Conservation (phyloP, 2,888 invertebrate species). For the Malacosoma neustria region DNA sequence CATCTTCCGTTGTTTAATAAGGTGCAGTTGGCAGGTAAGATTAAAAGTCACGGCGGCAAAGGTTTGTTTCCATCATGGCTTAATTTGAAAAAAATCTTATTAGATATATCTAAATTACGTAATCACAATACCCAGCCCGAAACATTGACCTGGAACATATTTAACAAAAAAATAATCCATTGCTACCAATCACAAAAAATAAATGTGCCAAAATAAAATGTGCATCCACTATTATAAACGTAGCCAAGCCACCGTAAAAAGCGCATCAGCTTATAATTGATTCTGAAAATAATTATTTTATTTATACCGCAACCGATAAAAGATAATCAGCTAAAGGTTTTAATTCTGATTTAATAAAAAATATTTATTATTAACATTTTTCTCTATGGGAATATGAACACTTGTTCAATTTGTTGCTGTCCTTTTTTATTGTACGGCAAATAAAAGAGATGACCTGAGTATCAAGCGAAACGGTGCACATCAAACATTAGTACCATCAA, state of each 20-base stretch:
- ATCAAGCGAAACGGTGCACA: too few species aligned
- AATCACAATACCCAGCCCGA: too few species aligned
- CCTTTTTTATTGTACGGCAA: not conserved
- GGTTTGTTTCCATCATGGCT: too few species aligned
- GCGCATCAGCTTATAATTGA: not conserved
- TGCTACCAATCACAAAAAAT: not conserved
- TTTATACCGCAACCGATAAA: conserved; percentile 32
- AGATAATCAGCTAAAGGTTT: conserved; percentile 71
- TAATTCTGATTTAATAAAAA: conserved; percentile 42
- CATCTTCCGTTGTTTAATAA: too few species aligned
- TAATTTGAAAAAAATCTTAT: too few species aligned
- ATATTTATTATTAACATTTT: not conserved
- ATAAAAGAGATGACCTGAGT: not conserved
- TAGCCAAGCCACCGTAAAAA: not conserved
- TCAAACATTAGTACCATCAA: too few species aligned
- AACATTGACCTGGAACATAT: too few species aligned
- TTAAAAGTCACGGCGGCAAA: too few species aligned
- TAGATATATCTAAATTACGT: too few species aligned
- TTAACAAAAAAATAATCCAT: not conserved
- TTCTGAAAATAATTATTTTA: conserved; percentile 15
- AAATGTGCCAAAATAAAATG: not conserved
- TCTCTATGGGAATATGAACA: not conserved
- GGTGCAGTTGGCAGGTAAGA: too few species aligned
- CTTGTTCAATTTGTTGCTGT: not conserved
- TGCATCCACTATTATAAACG: conserved; percentile 11